Percentiles rank a stretch among this genome's conserved stretches.
phyloP scores from a whole-genome alignment of 2,888 invertebrate species.

The Diarsia mendica region DNA sequence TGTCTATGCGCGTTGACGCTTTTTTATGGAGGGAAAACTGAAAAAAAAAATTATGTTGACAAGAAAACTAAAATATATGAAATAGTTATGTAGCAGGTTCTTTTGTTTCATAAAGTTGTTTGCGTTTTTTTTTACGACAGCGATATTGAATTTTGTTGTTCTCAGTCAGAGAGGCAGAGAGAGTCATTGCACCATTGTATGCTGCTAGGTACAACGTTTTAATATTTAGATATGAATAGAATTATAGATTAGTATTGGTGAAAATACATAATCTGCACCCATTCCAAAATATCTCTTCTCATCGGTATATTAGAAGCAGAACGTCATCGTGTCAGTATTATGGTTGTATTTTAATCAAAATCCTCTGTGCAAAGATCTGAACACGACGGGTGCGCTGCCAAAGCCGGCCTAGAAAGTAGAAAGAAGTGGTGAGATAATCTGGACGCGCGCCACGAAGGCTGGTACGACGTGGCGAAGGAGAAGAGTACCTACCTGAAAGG shows the following conservation, averaged over 20 bases:
- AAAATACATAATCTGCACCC: background rate
- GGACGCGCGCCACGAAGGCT: background rate
- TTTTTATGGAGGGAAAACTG: slow-evolving; percentile 17
- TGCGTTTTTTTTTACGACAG: background rate
- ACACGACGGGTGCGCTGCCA: background rate
- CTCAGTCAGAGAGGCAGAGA: background rate
- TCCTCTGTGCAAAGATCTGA: background rate
- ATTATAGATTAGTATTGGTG: background rate
- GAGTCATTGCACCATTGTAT: background rate
- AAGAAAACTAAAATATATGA: background rate
- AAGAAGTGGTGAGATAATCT: background rate
- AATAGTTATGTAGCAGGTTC: background rate
- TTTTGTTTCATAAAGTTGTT: background rate
- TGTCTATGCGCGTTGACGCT: background rate
- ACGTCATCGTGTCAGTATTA: background rate
- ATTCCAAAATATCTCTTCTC: background rate
- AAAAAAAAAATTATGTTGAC: background rate
- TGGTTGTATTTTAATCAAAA: background rate
- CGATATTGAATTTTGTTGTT: background rate
- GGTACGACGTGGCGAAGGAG: background rate
- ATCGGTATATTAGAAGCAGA: background rate
- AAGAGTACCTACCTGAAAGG: background rate
- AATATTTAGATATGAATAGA: background rate
- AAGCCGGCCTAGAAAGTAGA: background rate
- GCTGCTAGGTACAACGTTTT: background rate